phyloP scores from a whole-genome alignment of 2,113 vertebrate genomes.

The Aegithalos caudatus region DNA sequence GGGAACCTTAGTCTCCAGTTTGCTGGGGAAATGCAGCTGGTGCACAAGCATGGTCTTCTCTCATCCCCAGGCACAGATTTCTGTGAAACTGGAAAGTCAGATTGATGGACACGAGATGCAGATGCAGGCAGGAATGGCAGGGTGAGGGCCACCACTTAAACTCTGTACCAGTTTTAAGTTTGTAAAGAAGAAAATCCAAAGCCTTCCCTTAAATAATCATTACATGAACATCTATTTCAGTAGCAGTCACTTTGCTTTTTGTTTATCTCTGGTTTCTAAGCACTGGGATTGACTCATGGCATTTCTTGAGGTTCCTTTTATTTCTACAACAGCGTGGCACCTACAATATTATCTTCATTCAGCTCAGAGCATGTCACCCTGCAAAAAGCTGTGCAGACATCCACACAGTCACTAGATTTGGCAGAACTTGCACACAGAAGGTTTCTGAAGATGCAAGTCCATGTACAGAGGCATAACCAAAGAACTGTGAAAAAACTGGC shows the following conservation, averaged over 20 bases:
- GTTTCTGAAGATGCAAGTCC: neutral
- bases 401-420: neutral
- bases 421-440: neutral
- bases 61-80: neutral
- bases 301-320: neutral
- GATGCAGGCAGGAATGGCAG: neutral
- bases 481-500: neutral
- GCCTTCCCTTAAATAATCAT: neutral
- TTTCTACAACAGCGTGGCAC: neutral
- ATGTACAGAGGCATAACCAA: neutral
- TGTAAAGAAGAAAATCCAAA: neutral
- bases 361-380: neutral
- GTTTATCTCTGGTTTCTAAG: neutral
- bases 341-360: neutral
- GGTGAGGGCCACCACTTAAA: neutral
- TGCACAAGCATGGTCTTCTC: fast-evolving
- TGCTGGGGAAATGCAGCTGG: neutral
- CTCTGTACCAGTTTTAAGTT: neutral
- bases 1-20: neutral
- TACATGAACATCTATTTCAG: neutral
- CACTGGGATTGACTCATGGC: neutral
- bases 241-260: neutral
- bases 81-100: neutral
- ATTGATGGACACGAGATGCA: neutral
- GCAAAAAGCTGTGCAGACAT: neutral